These are phyloP conservation scores for Aurelia aurita complex sp. Pacific DNA, from an alignment of 30 jellyfish, hydroid and myxozoan species.

Conservation along the genomic window DNA sequence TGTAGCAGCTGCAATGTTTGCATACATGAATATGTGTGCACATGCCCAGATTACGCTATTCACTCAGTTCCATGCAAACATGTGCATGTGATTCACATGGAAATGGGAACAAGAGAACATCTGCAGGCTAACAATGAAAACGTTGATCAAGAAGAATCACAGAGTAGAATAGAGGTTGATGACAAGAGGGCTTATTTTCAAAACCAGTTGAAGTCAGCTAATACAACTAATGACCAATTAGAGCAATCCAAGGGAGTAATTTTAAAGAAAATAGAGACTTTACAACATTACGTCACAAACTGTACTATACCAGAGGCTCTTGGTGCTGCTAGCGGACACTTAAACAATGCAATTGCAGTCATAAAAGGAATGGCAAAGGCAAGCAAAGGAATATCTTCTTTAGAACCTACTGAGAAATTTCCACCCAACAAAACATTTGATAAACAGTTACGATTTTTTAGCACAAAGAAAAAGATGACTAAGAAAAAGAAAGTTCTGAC, in stretches of 20 bases:
- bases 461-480: slow-evolving; percentile 29
- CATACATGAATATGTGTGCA: not conserved
- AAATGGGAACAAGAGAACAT: not conserved
- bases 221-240: not conserved
- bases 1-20: slow-evolving; percentile 16
- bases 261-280: not conserved
- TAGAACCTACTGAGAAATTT: slow-evolving; percentile 5
- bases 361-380: slow-evolving; percentile 15
- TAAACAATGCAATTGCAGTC: slow-evolving; percentile 22
- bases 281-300: not conserved
- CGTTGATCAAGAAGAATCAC: too few relatives aligned
- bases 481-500: slow-evolving; percentile 20
- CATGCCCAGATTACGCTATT: slow-evolving; percentile 18
- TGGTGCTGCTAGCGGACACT: not conserved
- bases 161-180: not conserved
- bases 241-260: not conserved
- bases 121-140: not conserved
- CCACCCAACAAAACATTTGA: slow-evolving; percentile 23
- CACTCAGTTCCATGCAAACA: slow-evolving; percentile 27
- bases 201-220: not conserved
- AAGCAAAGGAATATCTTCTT: not conserved
- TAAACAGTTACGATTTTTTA: slow-evolving; percentile 22
- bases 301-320: not conserved
- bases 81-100: slow-evolving; percentile 22
- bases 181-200: slow-evolving; percentile 4